phyloP scores from a whole-genome alignment of 2,113 vertebrate species.

The Ceyx cyanopectus region DNA sequence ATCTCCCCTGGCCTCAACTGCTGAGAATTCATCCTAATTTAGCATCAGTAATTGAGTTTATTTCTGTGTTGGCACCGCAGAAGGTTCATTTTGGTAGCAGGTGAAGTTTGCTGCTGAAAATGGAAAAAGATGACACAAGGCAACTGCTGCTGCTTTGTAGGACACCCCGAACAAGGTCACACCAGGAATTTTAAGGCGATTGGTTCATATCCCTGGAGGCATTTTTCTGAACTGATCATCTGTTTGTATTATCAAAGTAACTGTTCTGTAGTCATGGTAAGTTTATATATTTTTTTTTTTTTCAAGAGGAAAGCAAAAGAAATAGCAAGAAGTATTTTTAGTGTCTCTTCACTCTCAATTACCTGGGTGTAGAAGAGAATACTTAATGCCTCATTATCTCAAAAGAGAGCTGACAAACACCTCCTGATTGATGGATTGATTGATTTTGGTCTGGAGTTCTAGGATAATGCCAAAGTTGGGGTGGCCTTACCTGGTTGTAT shows the following conservation, averaged over 20 bases:
- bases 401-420: not conserved
- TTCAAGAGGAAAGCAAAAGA: not conserved
- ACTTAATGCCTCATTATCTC: not conserved
- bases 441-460: not conserved
- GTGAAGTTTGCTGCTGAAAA: constrained; percentile 61
- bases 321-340: not conserved
- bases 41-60: constrained; percentile 47
- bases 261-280: not conserved
- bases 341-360: not conserved
- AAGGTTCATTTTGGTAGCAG: not conserved
- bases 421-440: not conserved
- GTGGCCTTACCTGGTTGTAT: not conserved
- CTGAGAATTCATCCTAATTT: constrained; percentile 36
- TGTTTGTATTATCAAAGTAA: not conserved
- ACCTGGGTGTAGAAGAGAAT: not conserved
- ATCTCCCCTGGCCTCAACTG: constrained; percentile 9
- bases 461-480: not conserved
- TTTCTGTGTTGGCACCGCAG: not conserved
- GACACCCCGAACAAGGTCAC: constrained; percentile 17
- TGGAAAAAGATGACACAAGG: constrained; percentile 60
- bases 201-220: not conserved
- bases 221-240: not conserved
- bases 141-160: constrained; percentile 41
- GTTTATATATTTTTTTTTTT: not conserved
- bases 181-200: not conserved